Evolutionary conservation across 1,140 invertebrate genomes (phyloP).

Genomic region (Pogonognathellus flavescens): DNA sequence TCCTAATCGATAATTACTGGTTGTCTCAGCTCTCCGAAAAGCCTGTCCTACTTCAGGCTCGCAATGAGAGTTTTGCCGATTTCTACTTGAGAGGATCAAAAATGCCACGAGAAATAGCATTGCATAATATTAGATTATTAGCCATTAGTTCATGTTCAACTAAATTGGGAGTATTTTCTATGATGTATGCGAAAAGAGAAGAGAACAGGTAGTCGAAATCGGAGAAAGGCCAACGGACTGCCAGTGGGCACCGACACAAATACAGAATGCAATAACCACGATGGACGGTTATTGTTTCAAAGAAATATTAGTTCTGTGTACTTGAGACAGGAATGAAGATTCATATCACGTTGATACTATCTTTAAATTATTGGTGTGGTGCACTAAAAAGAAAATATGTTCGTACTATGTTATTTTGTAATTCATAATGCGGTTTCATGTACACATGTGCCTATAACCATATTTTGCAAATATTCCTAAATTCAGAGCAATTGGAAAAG

Average conservation of each 20-base stretch:
- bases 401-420: too few relatives aligned
- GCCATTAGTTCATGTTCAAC: neutral
- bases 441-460: too few relatives aligned
- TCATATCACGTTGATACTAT: neutral
- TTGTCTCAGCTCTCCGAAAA: constrained; percentile 17
- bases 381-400: too few relatives aligned
- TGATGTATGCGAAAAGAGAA: constrained; percentile 4
- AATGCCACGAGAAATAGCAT: neutral
- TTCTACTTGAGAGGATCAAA: constrained; percentile 2
- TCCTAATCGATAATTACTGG: constrained; percentile 47
- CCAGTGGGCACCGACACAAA: neutral
- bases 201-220: neutral
- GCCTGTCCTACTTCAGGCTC: constrained; percentile 17
- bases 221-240: constrained; percentile 10
- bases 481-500: too few relatives aligned
- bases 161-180: neutral
- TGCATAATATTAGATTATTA: neutral
- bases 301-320: too few relatives aligned
- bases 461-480: too few relatives aligned
- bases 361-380: neutral
- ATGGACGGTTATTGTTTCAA: too few relatives aligned
- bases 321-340: neutral
- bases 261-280: neutral
- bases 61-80: neutral
- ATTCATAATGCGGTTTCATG: too few relatives aligned